phyloP scores from a whole-genome alignment of 1,140 invertebrate genomes.

The Megalopta genalis region DNA sequence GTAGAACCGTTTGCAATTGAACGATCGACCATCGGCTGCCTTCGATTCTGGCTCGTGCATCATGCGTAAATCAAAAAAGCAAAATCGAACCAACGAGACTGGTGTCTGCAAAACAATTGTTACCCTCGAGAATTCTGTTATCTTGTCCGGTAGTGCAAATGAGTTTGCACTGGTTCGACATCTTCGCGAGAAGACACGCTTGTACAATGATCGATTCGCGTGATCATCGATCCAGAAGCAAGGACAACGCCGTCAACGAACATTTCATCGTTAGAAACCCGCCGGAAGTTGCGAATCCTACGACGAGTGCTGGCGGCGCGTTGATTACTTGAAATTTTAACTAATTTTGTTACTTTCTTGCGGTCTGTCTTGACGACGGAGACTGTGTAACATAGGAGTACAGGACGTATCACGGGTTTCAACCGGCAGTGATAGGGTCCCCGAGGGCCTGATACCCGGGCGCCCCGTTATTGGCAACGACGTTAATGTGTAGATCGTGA shows the following conservation, averaged over 20 bases:
- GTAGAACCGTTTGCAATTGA: constrained; percentile 2
- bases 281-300: constrained; percentile 13
- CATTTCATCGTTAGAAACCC: background rate
- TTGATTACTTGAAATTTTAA: constrained; percentile 43
- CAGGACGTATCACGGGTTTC: constrained; percentile 10
- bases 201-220: too few relatives aligned
- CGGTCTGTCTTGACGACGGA: constrained; percentile 18
- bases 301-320: constrained; percentile 23
- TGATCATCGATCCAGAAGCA: background rate
- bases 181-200: too few relatives aligned
- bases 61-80: background rate
- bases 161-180: too few relatives aligned
- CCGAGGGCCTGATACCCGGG: background rate
- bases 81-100: too few relatives aligned
- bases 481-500: constrained; percentile 4
- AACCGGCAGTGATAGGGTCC: too few relatives aligned
- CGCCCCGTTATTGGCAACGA: constrained; percentile 35
- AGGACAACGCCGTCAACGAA: background rate
- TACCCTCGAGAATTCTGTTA: too few relatives aligned
- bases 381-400: constrained; percentile 32
- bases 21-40: background rate
- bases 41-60: constrained; percentile 6
- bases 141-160: too few relatives aligned
- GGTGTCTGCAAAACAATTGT: too few relatives aligned
- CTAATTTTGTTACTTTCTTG: constrained; percentile 38